A percentile compares a stretch with the other conserved stretches of the same genome.
Conservation (phyloP, 2,113 vertebrate species). For the Amazona vittata region DNA sequence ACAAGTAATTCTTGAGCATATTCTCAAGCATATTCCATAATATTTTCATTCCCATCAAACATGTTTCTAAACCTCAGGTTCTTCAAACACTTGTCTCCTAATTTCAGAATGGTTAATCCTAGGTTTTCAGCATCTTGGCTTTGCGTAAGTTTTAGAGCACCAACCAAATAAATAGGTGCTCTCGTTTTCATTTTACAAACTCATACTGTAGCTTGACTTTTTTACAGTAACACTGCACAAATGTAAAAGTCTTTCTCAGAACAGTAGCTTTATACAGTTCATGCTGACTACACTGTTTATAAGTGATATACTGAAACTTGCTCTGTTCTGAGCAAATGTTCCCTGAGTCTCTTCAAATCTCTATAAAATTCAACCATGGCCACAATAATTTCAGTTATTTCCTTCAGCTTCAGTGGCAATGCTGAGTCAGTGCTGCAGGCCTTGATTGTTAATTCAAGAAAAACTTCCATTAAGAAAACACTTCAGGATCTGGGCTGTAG, state of each 20-base stretch:
- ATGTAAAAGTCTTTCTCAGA: background rate
- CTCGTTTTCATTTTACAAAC: background rate
- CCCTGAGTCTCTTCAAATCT: background rate
- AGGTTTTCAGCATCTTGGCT: background rate
- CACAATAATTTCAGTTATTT: background rate
- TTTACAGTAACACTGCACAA: background rate
- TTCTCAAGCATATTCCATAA: background rate
- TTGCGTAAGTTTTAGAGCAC: background rate
- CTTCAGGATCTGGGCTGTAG: background rate
- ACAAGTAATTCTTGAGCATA: background rate
- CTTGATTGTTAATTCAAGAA: background rate
- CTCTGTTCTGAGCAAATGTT: background rate
- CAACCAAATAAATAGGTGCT: background rate
- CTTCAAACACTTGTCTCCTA: background rate
- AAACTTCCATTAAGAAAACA: background rate
- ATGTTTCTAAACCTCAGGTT: background rate
- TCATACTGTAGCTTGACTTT: background rate
- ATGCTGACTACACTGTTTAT: background rate
- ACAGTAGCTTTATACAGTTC: background rate
- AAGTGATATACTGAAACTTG: background rate
- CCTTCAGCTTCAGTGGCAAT: background rate
- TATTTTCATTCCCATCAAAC: background rate
- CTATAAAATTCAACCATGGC: background rate
- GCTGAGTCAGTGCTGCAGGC: background rate
- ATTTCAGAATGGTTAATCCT: background rate